phyloP scores from a whole-genome alignment of 37 sponge, comb jelly and placozoan genomes.

The Geodia barretti region DNA sequence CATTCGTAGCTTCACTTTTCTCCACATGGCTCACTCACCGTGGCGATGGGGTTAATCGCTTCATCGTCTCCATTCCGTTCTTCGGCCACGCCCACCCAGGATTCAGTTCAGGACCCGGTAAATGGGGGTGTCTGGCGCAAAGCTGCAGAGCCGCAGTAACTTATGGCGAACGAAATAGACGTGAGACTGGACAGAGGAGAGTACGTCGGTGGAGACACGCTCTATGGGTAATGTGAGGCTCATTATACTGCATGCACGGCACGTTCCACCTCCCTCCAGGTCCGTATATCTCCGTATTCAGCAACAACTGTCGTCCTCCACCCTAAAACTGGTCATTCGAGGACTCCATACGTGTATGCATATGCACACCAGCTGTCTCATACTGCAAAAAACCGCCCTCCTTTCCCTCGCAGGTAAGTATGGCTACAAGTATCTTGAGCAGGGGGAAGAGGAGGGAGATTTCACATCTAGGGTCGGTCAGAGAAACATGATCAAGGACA shows the following conservation, averaged over 20 bases:
- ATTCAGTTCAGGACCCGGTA: too few relatives aligned
- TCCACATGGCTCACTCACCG: too few relatives aligned
- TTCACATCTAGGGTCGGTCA: constrained; percentile 24
- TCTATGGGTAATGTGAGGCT: constrained; percentile 60
- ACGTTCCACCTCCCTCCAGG: background rate
- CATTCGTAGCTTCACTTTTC: too few relatives aligned
- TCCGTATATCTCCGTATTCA: constrained; percentile 40
- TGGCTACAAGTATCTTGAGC: constrained; percentile 49
- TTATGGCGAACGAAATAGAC: constrained; percentile 33
- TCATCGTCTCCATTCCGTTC: too few relatives aligned
- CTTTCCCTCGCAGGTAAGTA: constrained; percentile 49
- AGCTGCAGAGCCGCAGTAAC: too few relatives aligned
- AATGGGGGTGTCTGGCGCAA: too few relatives aligned
- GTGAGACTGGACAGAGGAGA: constrained; percentile 54
- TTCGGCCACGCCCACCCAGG: too few relatives aligned
- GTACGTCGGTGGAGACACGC: constrained; percentile 66
- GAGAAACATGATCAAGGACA: constrained; percentile 30
- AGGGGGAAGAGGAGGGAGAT: constrained; percentile 7
- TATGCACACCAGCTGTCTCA: too few relatives aligned
- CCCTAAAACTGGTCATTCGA: constrained; percentile 45
- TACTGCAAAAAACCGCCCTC: too few relatives aligned
- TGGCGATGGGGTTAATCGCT: too few relatives aligned
- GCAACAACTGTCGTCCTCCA: constrained; percentile 3
- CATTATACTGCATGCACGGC: background rate
- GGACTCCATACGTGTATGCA: constrained; percentile 59